Percentiles rank a stretch among this genome's conserved stretches.
These are phyloP conservation scores for Zaprionus tsacasi DNA, from an alignment of 1,140 invertebrate genomes.

Conservation along the genomic window DNA sequence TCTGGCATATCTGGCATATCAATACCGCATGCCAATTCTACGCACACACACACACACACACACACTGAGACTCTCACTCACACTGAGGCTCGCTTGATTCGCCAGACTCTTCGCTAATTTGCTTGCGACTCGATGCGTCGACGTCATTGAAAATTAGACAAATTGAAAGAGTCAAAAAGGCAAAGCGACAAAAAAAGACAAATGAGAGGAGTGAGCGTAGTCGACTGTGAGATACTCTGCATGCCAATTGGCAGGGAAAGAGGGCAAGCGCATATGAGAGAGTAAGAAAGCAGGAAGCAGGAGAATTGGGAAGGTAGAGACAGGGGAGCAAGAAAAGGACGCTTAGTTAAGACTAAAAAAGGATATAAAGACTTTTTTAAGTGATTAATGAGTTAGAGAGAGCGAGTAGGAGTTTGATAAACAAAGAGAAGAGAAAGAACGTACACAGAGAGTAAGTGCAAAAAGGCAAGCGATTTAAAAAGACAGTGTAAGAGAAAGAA, in stretches of 20 bases:
- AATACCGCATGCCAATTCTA: constrained; percentile 20
- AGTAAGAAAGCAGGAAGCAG: neutral
- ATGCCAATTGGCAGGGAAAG: too few species aligned
- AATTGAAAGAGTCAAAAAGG: constrained; percentile 75
- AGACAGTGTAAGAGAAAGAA: too few species aligned
- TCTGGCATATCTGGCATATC: constrained; percentile 26
- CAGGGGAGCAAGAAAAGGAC: neutral
- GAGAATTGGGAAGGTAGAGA: neutral
- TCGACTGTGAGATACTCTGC: constrained; percentile 6
- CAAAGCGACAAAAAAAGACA: constrained; percentile 44
- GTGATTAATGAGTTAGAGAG: neutral
- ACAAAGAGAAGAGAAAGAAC: too few species aligned
- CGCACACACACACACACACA: constrained; percentile 4
- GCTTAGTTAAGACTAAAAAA: neutral
- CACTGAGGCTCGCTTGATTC: neutral
- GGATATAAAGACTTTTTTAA: neutral
- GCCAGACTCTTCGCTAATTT: constrained; percentile 68
- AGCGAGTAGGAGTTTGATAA: too few species aligned
- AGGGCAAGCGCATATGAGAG: too few species aligned
- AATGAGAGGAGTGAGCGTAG: neutral
- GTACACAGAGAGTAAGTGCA: too few species aligned
- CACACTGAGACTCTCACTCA: constrained; percentile 1
- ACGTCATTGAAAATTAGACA: constrained; percentile 82
- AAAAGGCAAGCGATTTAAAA: too few species aligned
- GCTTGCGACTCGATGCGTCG: constrained; percentile 66